Base-by-base conservation (phyloP, 2,888 invertebrate genomes). In the Chirona hameri region DNA sequence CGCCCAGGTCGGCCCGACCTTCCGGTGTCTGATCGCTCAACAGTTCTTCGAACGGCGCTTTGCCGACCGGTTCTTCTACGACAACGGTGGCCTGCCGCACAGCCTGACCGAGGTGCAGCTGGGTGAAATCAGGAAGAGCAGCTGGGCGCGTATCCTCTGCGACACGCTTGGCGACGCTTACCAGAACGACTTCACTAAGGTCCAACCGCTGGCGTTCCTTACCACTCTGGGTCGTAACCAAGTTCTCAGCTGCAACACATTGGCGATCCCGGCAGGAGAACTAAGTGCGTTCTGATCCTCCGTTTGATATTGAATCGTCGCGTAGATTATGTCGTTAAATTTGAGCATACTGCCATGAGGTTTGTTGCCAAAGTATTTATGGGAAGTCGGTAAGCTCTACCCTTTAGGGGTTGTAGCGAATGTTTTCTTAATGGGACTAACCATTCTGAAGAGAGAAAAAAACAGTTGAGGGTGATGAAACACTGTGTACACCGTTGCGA, bases 121-220 rank as follows among this genome's bases (percentile, higher is more conserved):
- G 52, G 27, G n/a, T 0, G 52, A 80, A 18, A 80, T 80, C 21
- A 9, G 80, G 29, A 48, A 55, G 52, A 80, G 5, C 52, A 80
- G 27, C 55, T 80, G 80, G 80, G 80, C 80, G 29, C 48, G 80
- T 4, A 27, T 80, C 21, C 15, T 80, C 27, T 80, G 80, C n/a
- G 80, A 80, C 52, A 80, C 48, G 14, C 27, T 55, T 15, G 80
- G 80, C 18, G 24, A 12, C 18, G 80, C 52, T 18, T 52, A 52
- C 29, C 91, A 92, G 80, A 90, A 90, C 57, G 89, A 95, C 15
- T 88, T 89, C 14, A 91, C 91, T 83, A 91, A 80, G 27, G 65
- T 96, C 21, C 96, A 96, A 87, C 94, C 95, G 0, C 94, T 92
- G 87, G 94, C 93, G 0, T 95, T 96, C 86, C 76, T 46, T 21